Evolutionary conservation across 2,888 invertebrate genomes (phyloP).

Genomic region (Cantharis lateralis): DNA sequence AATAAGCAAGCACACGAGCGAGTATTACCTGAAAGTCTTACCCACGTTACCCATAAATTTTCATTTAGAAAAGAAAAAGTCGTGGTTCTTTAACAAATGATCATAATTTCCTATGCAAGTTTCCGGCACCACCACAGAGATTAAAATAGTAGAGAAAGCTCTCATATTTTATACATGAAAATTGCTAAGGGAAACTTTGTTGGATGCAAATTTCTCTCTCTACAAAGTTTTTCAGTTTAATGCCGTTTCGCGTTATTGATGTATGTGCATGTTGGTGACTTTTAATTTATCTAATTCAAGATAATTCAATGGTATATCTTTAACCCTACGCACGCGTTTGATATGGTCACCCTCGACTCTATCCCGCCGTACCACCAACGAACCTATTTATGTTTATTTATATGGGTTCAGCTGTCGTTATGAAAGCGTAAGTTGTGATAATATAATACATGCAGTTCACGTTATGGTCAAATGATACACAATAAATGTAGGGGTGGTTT

Average conservation of each 20-base stretch:
- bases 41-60: constrained; percentile 36
- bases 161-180: background rate
- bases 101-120: constrained; percentile 38
- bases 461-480: constrained; percentile 35
- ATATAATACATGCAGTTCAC: constrained; percentile 33
- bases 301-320: constrained; percentile 27
- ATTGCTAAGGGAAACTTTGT: background rate
- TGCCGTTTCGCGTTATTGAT: background rate
- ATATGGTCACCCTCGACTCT: constrained; percentile 30
- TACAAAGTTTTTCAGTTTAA: background rate
- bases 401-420: constrained; percentile 38
- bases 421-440: constrained; percentile 32
- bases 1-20: background rate
- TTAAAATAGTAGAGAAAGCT: constrained; percentile 12
- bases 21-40: constrained; percentile 23
- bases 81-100: constrained; percentile 37
- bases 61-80: constrained; percentile 36
- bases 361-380: constrained; percentile 32
- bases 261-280: constrained; percentile 8
- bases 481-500: constrained; percentile 24
- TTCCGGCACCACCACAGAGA: constrained; percentile 22
- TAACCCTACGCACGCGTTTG: constrained; percentile 28
- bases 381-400: constrained; percentile 38
- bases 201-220: background rate
- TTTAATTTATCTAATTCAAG: constrained; percentile 17